These are phyloP conservation scores for Tylochromis polylepis DNA, from an alignment of 2,113 vertebrate species.

Conservation along the genomic window DNA sequence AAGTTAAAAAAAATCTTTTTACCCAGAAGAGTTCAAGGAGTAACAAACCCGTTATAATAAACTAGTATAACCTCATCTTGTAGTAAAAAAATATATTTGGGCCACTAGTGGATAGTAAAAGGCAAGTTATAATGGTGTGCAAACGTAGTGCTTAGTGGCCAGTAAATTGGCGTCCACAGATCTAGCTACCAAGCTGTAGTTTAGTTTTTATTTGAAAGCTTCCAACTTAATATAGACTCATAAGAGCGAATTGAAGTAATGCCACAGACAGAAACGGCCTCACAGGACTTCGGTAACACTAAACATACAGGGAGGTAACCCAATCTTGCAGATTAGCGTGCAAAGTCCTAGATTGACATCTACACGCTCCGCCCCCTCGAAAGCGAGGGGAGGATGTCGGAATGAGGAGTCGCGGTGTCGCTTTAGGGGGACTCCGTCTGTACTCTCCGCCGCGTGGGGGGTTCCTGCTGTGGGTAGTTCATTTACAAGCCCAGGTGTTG, in stretches of 20 bases:
- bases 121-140: background rate
- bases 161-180: background rate
- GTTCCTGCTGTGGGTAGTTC: background rate
- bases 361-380: constrained; percentile 43
- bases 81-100: background rate
- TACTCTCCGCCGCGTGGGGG: background rate
- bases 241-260: background rate
- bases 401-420: background rate
- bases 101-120: background rate
- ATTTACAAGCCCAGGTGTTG: no score
- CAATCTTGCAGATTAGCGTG: background rate
- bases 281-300: background rate
- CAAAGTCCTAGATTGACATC: constrained; percentile 29
- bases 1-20: no score
- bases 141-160: background rate
- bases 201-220: background rate
- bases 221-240: background rate
- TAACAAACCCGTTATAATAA: background rate
- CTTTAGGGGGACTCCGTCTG: background rate
- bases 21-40: background rate
- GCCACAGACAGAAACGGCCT: background rate
- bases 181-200: background rate
- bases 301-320: no score
- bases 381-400: constrained; percentile 18
- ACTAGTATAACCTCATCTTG: background rate